Evolutionary conservation across 1,140 invertebrate genomes (phyloP), one percentile per base, ranked within the genome.

Genomic region (Acromyrmex charruanus): DNA sequence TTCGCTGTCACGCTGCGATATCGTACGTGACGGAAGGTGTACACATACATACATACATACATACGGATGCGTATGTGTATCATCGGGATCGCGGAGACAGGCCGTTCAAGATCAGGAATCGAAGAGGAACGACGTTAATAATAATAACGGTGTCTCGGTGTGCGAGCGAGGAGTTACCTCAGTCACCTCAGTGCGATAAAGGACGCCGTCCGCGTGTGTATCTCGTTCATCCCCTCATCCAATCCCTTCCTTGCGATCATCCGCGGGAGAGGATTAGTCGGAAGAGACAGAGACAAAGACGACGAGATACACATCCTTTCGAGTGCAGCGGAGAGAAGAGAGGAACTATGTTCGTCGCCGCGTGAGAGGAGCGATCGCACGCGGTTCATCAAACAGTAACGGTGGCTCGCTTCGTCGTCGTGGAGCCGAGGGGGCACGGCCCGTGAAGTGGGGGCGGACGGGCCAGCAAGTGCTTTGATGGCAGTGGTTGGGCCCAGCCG

Each of bases 401-500:
- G 80, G 80, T 82, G 80, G 80, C 80, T 82, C 68, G 28, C 80
- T 35, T 35, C n/a, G n/a, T 31, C n/a, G 28, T 31, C 66, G 53
- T 66, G 81, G 79, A 65, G 86, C 53, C 66, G 58, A 86, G 77
- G 65, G 74, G 65, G 86, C 86, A 84, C 77, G 61, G 61, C 75
- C 51, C 86, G 66, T 82, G 68, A 75, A 72, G 31, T 35, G 65
- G 35, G 77, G 53, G 66, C 39, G 51, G 68, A 53, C 74, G 77
- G 86, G 65, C 85, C 85, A 80, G 80, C 81, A 55, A 79, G 51
- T 92, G 53, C 71, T 93, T 94, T 96, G 96, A 98, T 98, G 98
- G 98, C 97, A 97, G 97, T 97, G 96, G 97, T 97, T 96, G 97
- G 96, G 95, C 97, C 96, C 93, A 97, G 97, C 95, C 97, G 97